A percentile compares a stretch with the other conserved stretches of the same genome.
Evolutionary conservation across 2,797 vertebrate species (phyloP).

Genomic region (Allobates femoralis): DNA sequence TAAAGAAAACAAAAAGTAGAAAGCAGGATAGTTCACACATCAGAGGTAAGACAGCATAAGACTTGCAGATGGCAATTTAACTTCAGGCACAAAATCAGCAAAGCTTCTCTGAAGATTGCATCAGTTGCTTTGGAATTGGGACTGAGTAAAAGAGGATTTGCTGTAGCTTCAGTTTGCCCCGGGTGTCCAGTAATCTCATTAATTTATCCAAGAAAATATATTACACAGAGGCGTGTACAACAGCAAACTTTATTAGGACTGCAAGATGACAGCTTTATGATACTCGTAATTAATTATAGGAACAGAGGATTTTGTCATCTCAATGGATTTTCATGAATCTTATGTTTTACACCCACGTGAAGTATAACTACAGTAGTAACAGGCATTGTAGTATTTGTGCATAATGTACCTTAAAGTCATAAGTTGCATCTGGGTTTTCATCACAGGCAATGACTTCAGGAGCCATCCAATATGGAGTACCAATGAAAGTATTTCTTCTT

Average conservation of each 20-base stretch:
- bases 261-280: background rate
- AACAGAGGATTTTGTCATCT: background rate
- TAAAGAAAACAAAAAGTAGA: slow-evolving; percentile 9
- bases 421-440: slow-evolving; percentile 95
- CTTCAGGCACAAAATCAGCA: slow-evolving; percentile 21
- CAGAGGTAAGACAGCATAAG: slow-evolving; percentile 2
- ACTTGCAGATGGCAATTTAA: slow-evolving; percentile 1
- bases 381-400: background rate
- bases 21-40: background rate
- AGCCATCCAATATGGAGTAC: slow-evolving; percentile 98
- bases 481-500: slow-evolving; percentile 95
- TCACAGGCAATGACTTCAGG: slow-evolving; percentile 97
- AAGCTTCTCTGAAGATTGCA: background rate
- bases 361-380: background rate
- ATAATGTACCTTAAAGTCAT: slow-evolving; percentile 91
- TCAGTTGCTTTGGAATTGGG: slow-evolving; percentile 18
- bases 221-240: background rate
- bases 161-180: slow-evolving; percentile 4
- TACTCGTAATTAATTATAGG: background rate
- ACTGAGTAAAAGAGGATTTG: slow-evolving; percentile 1
- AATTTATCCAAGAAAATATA: slow-evolving; percentile 11
- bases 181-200: slow-evolving; percentile 19
- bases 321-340: background rate
- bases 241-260: slow-evolving; percentile 1
- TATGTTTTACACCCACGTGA: background rate